Conservation (phyloP, 2,888 invertebrate genomes). For the Chirona hameri region DNA sequence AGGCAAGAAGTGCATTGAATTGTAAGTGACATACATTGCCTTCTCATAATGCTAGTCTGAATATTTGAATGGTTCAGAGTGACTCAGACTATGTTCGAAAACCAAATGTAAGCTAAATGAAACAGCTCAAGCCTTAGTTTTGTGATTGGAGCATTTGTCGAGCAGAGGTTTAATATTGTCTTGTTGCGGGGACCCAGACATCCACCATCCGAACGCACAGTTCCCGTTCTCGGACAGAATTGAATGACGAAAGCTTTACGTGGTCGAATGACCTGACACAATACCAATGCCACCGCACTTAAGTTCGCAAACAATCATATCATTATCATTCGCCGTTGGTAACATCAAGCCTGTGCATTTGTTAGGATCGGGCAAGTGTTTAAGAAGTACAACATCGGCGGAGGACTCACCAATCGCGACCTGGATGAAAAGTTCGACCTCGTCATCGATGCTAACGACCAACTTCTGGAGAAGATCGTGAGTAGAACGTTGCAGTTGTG, state of each 20-base stretch:
- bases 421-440: slow-evolving; percentile 69
- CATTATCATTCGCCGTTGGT: neutral
- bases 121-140: no score
- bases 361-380: slow-evolving; percentile 36
- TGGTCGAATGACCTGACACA: no score
- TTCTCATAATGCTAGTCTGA: neutral
- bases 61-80: neutral
- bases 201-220: neutral
- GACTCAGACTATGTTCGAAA: no score
- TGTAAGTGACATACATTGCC: neutral
- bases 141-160: no score
- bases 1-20: neutral
- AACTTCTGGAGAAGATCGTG: slow-evolving; percentile 73
- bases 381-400: slow-evolving; percentile 36
- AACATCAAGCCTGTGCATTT: neutral
- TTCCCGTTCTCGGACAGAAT: neutral
- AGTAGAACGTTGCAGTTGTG: slow-evolving; percentile 46
- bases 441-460: slow-evolving; percentile 76
- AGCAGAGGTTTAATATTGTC: no score
- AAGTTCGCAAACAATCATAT: neutral
- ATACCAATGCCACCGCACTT: neutral
- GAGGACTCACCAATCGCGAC: slow-evolving; percentile 31
- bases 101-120: no score
- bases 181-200: neutral
- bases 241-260: neutral